These are phyloP conservation scores for Pachycephala philippinensis DNA, from an alignment of 2,113 vertebrate species.

Conservation along the genomic window DNA sequence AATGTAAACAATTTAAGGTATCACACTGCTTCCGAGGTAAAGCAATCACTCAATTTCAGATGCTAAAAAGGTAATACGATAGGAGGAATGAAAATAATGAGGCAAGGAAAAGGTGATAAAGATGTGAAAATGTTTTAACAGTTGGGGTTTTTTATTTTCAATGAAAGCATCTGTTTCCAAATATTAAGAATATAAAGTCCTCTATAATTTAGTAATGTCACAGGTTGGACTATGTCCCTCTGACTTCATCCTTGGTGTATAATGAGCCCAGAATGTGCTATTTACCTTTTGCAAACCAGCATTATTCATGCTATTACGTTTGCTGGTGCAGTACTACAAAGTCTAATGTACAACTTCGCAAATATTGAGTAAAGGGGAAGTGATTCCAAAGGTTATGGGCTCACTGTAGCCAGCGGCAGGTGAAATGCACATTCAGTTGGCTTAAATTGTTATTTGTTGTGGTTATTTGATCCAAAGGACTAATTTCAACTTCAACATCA, in stretches of 20 bases:
- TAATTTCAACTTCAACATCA: slow-evolving; percentile 21
- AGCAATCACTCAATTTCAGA: background rate
- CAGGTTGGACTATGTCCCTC: background rate
- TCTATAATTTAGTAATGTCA: background rate
- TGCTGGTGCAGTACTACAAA: background rate
- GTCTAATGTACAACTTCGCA: background rate
- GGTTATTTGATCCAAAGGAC: slow-evolving; percentile 5
- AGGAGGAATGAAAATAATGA: background rate
- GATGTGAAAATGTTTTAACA: background rate
- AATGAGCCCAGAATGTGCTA: background rate
- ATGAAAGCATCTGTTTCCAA: background rate
- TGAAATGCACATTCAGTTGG: background rate
- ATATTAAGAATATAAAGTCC: background rate
- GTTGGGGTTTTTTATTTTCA: background rate
- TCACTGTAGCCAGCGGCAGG: background rate
- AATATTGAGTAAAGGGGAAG: slow-evolving; percentile 34
- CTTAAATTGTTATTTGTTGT: slow-evolving; percentile 23
- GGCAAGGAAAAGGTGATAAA: background rate
- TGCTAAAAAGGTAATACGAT: background rate
- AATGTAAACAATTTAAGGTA: background rate
- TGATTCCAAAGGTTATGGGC: background rate
- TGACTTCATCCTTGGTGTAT: background rate
- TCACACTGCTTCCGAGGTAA: background rate
- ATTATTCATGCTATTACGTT: background rate
- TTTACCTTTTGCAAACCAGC: background rate